phyloP scores from a whole-genome alignment of 2,797 vertebrate genomes.

The Pelochelys cantorii region DNA sequence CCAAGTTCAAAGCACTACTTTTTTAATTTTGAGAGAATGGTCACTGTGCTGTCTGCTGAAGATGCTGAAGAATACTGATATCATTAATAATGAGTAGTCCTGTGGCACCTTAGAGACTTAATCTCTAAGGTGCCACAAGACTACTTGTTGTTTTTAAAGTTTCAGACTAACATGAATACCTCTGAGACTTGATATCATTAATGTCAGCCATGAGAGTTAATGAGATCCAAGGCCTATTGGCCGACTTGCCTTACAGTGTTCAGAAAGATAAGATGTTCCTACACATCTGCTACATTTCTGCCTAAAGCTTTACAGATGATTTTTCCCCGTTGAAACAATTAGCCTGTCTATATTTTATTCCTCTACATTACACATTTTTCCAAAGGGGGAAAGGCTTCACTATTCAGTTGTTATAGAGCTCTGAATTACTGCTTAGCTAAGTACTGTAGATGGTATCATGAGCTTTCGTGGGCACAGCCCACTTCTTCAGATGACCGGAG shows the following conservation, averaged over 20 bases:
- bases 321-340: background rate
- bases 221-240: background rate
- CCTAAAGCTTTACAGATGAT: background rate
- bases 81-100: too few species aligned
- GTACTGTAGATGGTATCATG: background rate
- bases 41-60: too few species aligned
- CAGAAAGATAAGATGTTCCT: background rate
- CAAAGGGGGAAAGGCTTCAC: background rate
- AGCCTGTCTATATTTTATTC: background rate
- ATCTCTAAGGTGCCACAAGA: too few species aligned
- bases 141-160: too few species aligned
- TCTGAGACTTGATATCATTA: background rate
- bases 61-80: too few species aligned
- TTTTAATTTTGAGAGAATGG: background rate
- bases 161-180: too few species aligned
- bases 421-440: constrained; percentile 6
- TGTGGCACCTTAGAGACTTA: too few species aligned
- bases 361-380: background rate
- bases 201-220: background rate
- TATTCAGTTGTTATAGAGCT: fast-evolving
- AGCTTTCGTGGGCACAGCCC: too few species aligned
- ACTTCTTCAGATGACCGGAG: background rate
- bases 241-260: background rate
- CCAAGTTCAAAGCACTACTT: background rate
- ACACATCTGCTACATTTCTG: background rate